phyloP scores from a whole-genome alignment of 2,888 invertebrate species.

The Neria commutata region DNA sequence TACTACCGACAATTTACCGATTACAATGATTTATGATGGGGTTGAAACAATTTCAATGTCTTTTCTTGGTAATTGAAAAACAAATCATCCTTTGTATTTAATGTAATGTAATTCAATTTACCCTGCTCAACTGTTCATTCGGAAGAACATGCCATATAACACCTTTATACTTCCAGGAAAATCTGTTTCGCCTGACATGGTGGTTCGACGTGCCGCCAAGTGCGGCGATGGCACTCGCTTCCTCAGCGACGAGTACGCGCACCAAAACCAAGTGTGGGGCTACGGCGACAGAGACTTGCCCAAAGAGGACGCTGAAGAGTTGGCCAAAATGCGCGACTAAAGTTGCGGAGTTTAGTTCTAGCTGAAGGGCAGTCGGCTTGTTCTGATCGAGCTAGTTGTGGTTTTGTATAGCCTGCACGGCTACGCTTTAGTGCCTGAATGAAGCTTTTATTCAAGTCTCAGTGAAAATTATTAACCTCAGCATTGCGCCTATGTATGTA shows the following conservation, averaged over 20 bases:
- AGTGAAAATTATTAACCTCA: too few species aligned
- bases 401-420: too few species aligned
- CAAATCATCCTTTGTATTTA: neutral
- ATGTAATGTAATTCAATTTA: neutral
- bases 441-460: too few species aligned
- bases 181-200: slow-evolving; percentile 67
- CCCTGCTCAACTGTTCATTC: too few species aligned
- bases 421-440: too few species aligned
- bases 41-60: neutral
- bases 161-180: slow-evolving; percentile 64
- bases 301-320: slow-evolving; percentile 65
- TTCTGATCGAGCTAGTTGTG: too few species aligned
- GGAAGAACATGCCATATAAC: too few species aligned
- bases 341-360: slow-evolving; percentile 2
- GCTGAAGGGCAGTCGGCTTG: neutral
- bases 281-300: slow-evolving; percentile 68
- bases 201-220: slow-evolving; percentile 65
- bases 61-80: neutral
- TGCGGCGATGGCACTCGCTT: slow-evolving; percentile 68
- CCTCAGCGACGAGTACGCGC: slow-evolving; percentile 55
- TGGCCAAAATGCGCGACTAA: slow-evolving; percentile 65
- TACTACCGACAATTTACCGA: too few species aligned
- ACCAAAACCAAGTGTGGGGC: slow-evolving; percentile 66
- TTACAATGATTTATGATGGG: too few species aligned
- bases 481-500: too few species aligned